Percentiles rank a stretch among this genome's conserved stretches.
Evolutionary conservation across 2,113 vertebrate species (phyloP).

Genomic region (Shinisaurus crocodilurus): DNA sequence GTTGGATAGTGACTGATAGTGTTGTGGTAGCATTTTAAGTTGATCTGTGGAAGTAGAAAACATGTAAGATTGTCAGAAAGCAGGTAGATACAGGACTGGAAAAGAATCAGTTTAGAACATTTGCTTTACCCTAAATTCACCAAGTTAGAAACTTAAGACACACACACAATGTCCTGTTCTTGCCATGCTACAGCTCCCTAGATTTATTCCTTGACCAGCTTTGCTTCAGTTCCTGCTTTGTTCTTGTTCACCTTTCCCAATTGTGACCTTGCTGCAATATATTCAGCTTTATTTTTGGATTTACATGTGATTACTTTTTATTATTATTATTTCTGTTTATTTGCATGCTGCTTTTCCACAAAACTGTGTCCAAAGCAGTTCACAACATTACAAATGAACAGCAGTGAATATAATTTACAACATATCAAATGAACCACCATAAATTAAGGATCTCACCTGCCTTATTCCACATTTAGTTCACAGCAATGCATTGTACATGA

Average conservation of each 20-base stretch:
- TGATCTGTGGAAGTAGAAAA: neutral
- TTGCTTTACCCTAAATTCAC: neutral
- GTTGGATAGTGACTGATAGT: slow-evolving; percentile 19
- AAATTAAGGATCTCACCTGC: too few species aligned
- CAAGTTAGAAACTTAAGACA: neutral
- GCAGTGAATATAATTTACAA: too few species aligned
- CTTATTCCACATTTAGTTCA: too few species aligned
- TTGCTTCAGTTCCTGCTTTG: neutral
- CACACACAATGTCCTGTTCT: neutral
- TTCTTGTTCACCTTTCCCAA: neutral
- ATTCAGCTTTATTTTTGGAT: neutral
- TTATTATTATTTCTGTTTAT: neutral
- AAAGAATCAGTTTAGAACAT: neutral
- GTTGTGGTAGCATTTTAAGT: slow-evolving; percentile 17
- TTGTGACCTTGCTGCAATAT: neutral
- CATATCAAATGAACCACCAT: too few species aligned
- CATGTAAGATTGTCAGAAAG: neutral
- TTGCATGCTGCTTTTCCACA: too few species aligned
- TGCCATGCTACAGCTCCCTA: neutral
- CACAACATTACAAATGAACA: too few species aligned
- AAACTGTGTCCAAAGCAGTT: too few species aligned
- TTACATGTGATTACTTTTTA: neutral
- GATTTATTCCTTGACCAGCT: neutral
- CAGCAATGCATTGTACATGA: too few species aligned
- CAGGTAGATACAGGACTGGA: neutral